Evolutionary conservation across 2,797 vertebrate genomes (phyloP).

Genomic region (Sparus aurata): DNA sequence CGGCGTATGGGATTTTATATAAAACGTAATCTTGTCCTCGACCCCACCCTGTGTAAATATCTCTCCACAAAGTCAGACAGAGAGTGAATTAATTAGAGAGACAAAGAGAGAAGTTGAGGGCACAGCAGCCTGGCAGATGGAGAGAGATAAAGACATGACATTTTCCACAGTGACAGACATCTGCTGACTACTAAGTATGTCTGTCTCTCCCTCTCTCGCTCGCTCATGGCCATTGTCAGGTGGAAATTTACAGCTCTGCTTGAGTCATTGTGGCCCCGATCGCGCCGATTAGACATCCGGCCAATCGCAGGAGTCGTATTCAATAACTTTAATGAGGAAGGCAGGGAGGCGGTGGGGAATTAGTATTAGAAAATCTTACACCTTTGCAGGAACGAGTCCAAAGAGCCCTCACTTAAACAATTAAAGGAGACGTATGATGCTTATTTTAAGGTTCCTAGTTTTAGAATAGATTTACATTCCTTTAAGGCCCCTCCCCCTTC

Average conservation of each 20-base stretch:
- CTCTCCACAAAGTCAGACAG: conserved; percentile 8
- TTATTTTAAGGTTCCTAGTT: too few species aligned
- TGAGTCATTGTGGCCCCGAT: conserved; percentile 27
- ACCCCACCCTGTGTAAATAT: not conserved
- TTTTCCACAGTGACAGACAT: conserved; percentile 63
- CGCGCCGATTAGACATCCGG: not conserved
- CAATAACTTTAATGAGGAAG: not conserved
- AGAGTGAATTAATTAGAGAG: not conserved
- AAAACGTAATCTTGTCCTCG: not conserved
- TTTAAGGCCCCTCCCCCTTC: too few species aligned
- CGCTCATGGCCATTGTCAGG: conserved; percentile 1
- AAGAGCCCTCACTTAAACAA: not conserved
- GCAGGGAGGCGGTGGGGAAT: not conserved
- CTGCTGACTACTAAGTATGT: conserved; percentile 63
- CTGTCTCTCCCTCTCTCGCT: conserved; percentile 2
- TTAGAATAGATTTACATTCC: too few species aligned
- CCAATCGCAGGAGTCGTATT: conserved; percentile 17
- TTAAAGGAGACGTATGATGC: too few species aligned
- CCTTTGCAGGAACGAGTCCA: too few species aligned
- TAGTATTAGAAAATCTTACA: not conserved
- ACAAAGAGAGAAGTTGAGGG: conserved; percentile 15
- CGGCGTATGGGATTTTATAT: not conserved
- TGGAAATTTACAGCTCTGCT: conserved; percentile 69
- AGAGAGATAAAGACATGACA: conserved; percentile 56
- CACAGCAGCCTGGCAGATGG: conserved; percentile 45